phyloP scores from a whole-genome alignment of 2,888 invertebrate species.

The Diloba caeruleocephala region DNA sequence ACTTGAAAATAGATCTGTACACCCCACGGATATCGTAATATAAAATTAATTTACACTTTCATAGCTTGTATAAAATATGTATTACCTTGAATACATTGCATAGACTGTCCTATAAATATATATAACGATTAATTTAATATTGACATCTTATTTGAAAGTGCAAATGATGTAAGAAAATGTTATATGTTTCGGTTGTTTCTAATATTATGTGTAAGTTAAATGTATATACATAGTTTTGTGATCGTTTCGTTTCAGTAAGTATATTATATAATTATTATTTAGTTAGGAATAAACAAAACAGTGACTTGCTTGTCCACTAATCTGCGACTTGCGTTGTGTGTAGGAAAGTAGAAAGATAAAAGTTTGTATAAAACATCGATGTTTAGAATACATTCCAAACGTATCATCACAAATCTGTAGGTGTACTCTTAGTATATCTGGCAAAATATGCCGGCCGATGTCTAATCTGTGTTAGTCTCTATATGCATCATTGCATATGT shows the following conservation, averaged over 20 bases:
- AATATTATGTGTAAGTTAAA: slow-evolving; percentile 48
- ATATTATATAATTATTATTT: slow-evolving; percentile 43
- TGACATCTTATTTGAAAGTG: slow-evolving; percentile 36
- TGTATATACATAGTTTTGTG: slow-evolving; percentile 54
- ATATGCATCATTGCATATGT: too few species aligned
- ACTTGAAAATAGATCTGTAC: slow-evolving; percentile 16
- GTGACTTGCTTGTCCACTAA: slow-evolving; percentile 29
- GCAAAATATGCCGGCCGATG: slow-evolving; percentile 10
- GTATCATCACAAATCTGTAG: slow-evolving; percentile 46
- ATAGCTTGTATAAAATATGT: slow-evolving; percentile 21
- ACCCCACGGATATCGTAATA: slow-evolving; percentile 9
- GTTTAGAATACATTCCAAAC: slow-evolving; percentile 53
- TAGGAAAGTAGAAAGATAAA: slow-evolving; percentile 12
- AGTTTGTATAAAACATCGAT: slow-evolving; percentile 42
- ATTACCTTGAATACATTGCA: slow-evolving; percentile 32
- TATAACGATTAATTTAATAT: slow-evolving; percentile 31
- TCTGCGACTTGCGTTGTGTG: slow-evolving; percentile 14
- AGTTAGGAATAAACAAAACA: slow-evolving; percentile 40
- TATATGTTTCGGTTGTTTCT: slow-evolving; percentile 42
- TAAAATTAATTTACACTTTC: slow-evolving; percentile 5
- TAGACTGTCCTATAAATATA: slow-evolving; percentile 43
- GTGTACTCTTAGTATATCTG: slow-evolving; percentile 27
- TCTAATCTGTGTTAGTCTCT: slow-evolving; percentile 27
- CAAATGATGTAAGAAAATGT: slow-evolving; percentile 31
- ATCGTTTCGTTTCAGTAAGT: slow-evolving; percentile 49